A percentile compares a stretch with the other conserved stretches of the same genome.
Conservation (phyloP, 2,113 vertebrate genomes). For the Oncorhynchus clarkii region DNA sequence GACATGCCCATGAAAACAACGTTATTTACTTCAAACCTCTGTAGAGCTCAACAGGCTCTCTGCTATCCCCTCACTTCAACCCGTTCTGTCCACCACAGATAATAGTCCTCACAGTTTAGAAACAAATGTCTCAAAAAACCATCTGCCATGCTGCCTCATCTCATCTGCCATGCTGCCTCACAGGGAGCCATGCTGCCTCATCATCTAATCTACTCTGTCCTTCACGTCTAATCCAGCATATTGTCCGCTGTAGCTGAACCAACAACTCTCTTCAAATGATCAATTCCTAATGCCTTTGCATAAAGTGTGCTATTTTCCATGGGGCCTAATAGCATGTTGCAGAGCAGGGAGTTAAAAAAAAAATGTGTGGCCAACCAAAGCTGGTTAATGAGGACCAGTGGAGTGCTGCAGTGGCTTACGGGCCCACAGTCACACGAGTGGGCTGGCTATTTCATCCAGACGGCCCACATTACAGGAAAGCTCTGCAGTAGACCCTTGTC, state of each 20-base stretch:
- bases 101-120: neutral
- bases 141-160: neutral
- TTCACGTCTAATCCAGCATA: neutral
- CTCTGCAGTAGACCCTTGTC: neutral
- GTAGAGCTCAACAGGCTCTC: slow-evolving; percentile 2
- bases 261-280: neutral
- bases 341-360: neutral
- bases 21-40: neutral
- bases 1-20: neutral
- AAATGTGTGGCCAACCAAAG: neutral
- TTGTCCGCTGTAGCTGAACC: neutral
- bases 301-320: neutral
- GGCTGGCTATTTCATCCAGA: neutral
- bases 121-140: slow-evolving; percentile 2
- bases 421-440: neutral
- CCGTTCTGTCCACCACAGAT: neutral
- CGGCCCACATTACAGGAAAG: neutral
- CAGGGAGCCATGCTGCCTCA: neutral
- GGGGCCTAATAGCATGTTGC: neutral
- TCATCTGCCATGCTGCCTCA: no score
- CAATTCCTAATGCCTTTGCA: neutral
- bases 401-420: neutral
- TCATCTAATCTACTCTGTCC: neutral
- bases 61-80: neutral
- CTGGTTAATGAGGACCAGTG: slow-evolving; percentile 1